phyloP scores from a whole-genome alignment of 1,140 invertebrate species.

The Drosophila leontia region DNA sequence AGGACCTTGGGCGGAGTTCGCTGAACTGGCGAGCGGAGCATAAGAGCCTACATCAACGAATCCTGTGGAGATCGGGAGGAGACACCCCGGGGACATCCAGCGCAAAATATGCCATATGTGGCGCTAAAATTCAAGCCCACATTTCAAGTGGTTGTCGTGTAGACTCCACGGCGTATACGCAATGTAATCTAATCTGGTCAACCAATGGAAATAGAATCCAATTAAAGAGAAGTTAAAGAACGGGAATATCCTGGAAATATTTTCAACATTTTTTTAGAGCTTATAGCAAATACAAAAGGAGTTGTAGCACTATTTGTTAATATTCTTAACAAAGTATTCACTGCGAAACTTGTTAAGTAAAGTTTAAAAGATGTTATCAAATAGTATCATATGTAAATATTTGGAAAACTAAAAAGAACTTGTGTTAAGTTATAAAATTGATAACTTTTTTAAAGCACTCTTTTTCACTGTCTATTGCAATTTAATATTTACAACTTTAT shows the following conservation, averaged over 20 bases:
- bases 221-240: not conserved
- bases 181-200: slow-evolving; percentile 1
- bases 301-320: not conserved
- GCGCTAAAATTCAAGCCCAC: slow-evolving; percentile 24
- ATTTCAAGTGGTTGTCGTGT: slow-evolving; percentile 11
- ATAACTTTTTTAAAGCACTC: too few species aligned
- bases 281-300: too few species aligned
- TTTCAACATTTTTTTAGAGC: not conserved
- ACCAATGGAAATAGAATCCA: not conserved
- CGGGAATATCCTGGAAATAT: not conserved
- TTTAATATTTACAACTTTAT: not conserved
- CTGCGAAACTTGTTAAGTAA: not conserved
- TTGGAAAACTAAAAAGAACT: not conserved
- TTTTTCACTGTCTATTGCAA: not conserved
- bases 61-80: slow-evolving; percentile 23
- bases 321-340: not conserved
- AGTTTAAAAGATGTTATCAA: not conserved
- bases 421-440: not conserved
- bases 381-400: not conserved
- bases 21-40: slow-evolving; percentile 33
- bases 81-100: slow-evolving; percentile 20
- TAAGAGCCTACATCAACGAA: slow-evolving; percentile 36
- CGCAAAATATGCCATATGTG: slow-evolving; percentile 14
- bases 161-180: slow-evolving; percentile 10
- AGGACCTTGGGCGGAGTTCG: slow-evolving; percentile 36